phyloP scores from a whole-genome alignment of 2,888 invertebrate genomes.

The Lochmaea capreae region DNA sequence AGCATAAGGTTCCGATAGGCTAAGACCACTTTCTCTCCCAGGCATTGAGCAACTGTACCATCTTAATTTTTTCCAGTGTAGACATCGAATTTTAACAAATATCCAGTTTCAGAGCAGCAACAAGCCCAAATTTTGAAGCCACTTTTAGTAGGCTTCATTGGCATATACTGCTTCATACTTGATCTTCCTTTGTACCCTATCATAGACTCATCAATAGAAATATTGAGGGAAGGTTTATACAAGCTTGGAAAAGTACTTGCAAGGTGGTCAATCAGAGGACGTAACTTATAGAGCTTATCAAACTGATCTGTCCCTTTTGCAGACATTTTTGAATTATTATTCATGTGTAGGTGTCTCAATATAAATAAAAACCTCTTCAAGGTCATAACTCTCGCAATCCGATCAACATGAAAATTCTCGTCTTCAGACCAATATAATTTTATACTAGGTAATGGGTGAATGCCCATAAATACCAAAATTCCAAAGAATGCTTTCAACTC shows the following conservation, averaged over 20 bases:
- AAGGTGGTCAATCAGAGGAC: background rate
- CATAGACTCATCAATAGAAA: constrained; percentile 23
- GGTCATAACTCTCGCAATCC: background rate
- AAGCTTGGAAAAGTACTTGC: background rate
- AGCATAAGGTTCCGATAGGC: no score
- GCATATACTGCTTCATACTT: constrained; percentile 28
- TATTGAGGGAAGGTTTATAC: background rate
- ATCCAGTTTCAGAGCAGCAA: background rate
- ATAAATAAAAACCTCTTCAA: background rate
- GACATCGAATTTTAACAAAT: no score
- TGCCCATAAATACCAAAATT: background rate
- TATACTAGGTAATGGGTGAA: background rate
- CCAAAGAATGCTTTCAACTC: background rate
- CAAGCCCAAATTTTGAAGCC: constrained; percentile 26
- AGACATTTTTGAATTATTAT: background rate
- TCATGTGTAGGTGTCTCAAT: background rate
- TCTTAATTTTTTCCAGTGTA: no score
- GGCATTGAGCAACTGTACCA: no score
- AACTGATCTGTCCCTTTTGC: background rate
- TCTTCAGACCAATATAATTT: background rate
- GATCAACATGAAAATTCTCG: background rate
- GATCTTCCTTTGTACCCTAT: constrained; percentile 17
- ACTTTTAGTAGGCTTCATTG: constrained; percentile 24
- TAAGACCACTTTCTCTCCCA: no score
- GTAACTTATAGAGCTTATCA: background rate